phyloP scores from a whole-genome alignment of 2,797 vertebrate species.

The Rhinoraja longicauda region DNA sequence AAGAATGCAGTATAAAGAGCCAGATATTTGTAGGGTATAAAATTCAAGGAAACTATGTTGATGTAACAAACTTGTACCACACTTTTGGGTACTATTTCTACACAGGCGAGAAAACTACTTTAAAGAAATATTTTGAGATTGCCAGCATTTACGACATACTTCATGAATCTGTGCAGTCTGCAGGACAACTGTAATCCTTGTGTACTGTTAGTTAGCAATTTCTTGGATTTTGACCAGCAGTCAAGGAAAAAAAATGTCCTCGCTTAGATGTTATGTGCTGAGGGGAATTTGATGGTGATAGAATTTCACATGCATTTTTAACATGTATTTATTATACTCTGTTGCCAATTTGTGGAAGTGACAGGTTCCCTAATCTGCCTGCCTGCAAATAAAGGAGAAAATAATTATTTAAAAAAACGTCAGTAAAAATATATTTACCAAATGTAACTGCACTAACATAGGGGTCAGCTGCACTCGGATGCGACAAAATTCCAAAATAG shows the following conservation, averaged over 20 bases:
- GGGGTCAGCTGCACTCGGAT: not conserved
- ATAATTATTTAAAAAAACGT: not conserved
- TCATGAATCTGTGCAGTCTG: not conserved
- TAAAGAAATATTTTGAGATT: not conserved
- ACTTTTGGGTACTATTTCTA: not conserved
- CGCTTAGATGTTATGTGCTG: not conserved
- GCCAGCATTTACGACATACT: not conserved
- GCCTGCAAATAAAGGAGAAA: not conserved
- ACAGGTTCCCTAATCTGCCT: not conserved
- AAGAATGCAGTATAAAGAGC: not conserved
- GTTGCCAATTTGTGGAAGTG: not conserved
- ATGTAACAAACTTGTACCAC: not conserved
- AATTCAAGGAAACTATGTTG: not conserved
- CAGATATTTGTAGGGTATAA: not conserved
- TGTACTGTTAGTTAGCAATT: not conserved
- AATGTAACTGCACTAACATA: not conserved
- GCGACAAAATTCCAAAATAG: not conserved
- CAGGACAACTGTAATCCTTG: not conserved
- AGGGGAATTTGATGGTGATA: not conserved
- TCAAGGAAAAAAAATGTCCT: not conserved
- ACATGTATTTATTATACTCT: not conserved
- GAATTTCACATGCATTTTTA: not conserved
- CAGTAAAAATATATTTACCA: conserved; percentile 16
- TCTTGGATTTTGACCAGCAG: not conserved
- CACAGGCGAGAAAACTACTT: not conserved